These are phyloP conservation scores for Temnothorax rugatulus DNA, from an alignment of 2,888 invertebrate genomes.

Conservation along the genomic window DNA sequence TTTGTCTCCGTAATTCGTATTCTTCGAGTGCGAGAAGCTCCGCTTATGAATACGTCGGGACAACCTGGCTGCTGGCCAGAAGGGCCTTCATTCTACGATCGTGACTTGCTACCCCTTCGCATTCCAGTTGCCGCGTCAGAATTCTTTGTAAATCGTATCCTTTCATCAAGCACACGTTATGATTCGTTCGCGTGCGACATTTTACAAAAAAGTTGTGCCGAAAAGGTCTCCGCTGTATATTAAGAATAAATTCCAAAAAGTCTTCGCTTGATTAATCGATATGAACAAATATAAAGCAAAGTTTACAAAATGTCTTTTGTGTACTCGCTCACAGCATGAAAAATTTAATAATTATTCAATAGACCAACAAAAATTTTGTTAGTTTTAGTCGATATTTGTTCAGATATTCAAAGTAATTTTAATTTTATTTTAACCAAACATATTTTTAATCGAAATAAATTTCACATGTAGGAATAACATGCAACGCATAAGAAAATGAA, in stretches of 20 bases:
- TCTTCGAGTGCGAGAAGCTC: slow-evolving; percentile 62
- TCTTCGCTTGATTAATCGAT: background rate
- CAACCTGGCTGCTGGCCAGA: slow-evolving; percentile 79
- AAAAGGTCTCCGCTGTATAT: background rate
- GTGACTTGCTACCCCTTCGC: slow-evolving; percentile 22
- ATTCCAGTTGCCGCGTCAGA: slow-evolving; percentile 20
- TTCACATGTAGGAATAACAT: background rate
- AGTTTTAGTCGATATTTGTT: background rate
- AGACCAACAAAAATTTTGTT: slow-evolving; percentile 2
- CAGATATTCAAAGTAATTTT: background rate
- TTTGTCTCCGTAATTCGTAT: slow-evolving; percentile 66
- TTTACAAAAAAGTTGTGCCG: background rate
- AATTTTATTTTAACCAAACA: slow-evolving; percentile 9
- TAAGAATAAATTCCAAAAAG: background rate
- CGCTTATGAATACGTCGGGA: slow-evolving; percentile 83
- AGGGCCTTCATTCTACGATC: slow-evolving; percentile 58
- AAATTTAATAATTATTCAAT: slow-evolving; percentile 25
- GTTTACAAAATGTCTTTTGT: background rate
- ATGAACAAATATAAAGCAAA: slow-evolving; percentile 1
- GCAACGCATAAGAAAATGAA: background rate
- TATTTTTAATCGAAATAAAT: background rate
- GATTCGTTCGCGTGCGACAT: slow-evolving; percentile 11
- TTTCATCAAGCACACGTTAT: slow-evolving; percentile 19
- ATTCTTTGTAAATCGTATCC: slow-evolving; percentile 27
- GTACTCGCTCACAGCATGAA: background rate